Percentiles rank a stretch among this genome's conserved stretches.
These are phyloP conservation scores for Phaethornis superciliosus DNA, from an alignment of 2,113 vertebrate species.

Conservation along the genomic window DNA sequence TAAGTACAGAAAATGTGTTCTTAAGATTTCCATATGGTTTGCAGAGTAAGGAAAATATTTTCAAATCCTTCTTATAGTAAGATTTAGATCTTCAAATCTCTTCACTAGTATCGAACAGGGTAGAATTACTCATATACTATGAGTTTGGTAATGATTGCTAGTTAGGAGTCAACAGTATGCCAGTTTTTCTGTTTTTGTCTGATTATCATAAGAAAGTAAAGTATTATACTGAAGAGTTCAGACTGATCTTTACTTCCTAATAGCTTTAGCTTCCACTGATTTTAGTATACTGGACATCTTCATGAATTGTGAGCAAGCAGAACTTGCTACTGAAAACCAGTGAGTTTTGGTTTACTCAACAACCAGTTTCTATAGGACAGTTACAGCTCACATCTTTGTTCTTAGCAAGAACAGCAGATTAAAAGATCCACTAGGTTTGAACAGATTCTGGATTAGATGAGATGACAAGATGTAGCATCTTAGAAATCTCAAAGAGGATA, in stretches of 20 bases:
- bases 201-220: neutral
- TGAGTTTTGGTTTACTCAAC: neutral
- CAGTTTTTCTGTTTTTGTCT: neutral
- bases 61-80: neutral
- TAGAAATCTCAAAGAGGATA: neutral
- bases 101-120: neutral
- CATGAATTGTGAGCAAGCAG: neutral
- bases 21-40: neutral
- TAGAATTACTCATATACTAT: neutral
- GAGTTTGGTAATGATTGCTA: neutral
- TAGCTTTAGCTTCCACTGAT: neutral
- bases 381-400: neutral
- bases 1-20: conserved; percentile 70
- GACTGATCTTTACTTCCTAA: neutral
- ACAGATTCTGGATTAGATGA: neutral
- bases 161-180: neutral
- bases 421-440: neutral
- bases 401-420: neutral
- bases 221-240: neutral
- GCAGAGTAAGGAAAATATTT: neutral
- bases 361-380: neutral
- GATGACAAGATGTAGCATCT: neutral
- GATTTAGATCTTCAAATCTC: neutral
- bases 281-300: neutral
- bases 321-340: neutral